phyloP scores from a whole-genome alignment of 2,113 vertebrate species.

The Dolichallabes microphthalmus region DNA sequence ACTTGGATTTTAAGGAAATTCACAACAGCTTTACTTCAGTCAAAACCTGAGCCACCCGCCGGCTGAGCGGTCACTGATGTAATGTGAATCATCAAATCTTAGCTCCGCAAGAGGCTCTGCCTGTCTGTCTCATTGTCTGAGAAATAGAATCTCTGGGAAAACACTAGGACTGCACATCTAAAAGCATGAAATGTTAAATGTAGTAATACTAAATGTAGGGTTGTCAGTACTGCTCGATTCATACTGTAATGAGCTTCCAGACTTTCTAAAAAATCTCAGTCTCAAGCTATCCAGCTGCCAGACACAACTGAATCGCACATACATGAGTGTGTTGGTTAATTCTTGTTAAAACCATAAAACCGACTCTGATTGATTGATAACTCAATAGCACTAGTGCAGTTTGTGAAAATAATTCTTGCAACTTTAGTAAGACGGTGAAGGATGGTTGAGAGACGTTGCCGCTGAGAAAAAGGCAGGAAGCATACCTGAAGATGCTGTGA shows the following conservation, averaged over 20 bases:
- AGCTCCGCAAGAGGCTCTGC: conserved; percentile 33
- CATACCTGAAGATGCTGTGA: no score
- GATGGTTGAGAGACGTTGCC: no score
- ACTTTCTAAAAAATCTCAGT: conserved; percentile 57
- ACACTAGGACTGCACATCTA: conserved; percentile 28
- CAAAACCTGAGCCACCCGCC: conserved; percentile 42
- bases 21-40: conserved; percentile 40
- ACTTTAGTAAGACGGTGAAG: background rate
- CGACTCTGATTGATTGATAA: background rate
- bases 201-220: conserved; percentile 55
- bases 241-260: conserved; percentile 59
- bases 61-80: conserved; percentile 46
- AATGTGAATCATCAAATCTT: conserved; percentile 50
- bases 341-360: background rate
- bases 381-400: background rate
- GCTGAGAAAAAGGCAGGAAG: no score
- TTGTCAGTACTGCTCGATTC: conserved; percentile 23
- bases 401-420: background rate
- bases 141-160: conserved; percentile 33
- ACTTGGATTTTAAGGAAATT: conserved; percentile 38
- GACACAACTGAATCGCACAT: conserved; percentile 10
- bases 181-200: conserved; percentile 63
- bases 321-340: background rate
- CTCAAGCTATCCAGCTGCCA: conserved; percentile 45
- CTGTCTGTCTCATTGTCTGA: conserved; percentile 46